Percentiles rank a stretch among this genome's conserved stretches.
Conservation (phyloP, 1,140 invertebrate species). For the Megalopta genalis region DNA sequence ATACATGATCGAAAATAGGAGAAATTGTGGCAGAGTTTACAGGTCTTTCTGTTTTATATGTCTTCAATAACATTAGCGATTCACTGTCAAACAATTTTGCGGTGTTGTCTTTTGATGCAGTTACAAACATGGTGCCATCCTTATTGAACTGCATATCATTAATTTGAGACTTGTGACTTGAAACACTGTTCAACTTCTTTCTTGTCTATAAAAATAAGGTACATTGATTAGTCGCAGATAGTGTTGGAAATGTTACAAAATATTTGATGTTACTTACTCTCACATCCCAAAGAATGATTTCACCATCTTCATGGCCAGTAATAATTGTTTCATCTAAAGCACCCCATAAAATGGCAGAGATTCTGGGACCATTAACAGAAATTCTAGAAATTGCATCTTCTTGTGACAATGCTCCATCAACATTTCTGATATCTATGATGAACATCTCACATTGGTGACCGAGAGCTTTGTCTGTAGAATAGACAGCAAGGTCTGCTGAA, state of each 20-base stretch:
- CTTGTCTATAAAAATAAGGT: slow-evolving; percentile 83
- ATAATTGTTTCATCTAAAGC: slow-evolving; percentile 94
- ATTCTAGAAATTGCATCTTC: slow-evolving; percentile 84
- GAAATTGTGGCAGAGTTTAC: slow-evolving; percentile 98
- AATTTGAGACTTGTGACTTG: slow-evolving; percentile 92
- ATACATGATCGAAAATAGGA: slow-evolving; percentile 94
- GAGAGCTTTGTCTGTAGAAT: slow-evolving; percentile 96
- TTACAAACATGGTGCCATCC: slow-evolving; percentile 97
- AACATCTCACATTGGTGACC: slow-evolving; percentile 93
- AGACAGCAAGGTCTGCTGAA: slow-evolving; percentile 94
- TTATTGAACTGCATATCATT: slow-evolving; percentile 97
- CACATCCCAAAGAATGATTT: slow-evolving; percentile 94
- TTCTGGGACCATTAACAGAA: slow-evolving; percentile 86
- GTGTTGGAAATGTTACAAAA: slow-evolving; percentile 12
- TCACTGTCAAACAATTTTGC: slow-evolving; percentile 96
- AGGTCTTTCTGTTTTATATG: slow-evolving; percentile 97
- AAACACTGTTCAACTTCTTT: slow-evolving; percentile 87
- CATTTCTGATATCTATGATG: slow-evolving; percentile 89
- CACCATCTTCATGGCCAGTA: slow-evolving; percentile 96
- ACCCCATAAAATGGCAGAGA: slow-evolving; percentile 96
- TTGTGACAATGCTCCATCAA: slow-evolving; percentile 82
- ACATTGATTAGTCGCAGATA: too few species aligned
- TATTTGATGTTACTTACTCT: slow-evolving; percentile 81
- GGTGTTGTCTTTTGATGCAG: slow-evolving; percentile 96
- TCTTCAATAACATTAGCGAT: slow-evolving; percentile 92